Evolutionary conservation across 2,113 vertebrate genomes (phyloP), one percentile per base, ranked within the genome.

Genomic region (Periophthalmodon schlosseri): DNA sequence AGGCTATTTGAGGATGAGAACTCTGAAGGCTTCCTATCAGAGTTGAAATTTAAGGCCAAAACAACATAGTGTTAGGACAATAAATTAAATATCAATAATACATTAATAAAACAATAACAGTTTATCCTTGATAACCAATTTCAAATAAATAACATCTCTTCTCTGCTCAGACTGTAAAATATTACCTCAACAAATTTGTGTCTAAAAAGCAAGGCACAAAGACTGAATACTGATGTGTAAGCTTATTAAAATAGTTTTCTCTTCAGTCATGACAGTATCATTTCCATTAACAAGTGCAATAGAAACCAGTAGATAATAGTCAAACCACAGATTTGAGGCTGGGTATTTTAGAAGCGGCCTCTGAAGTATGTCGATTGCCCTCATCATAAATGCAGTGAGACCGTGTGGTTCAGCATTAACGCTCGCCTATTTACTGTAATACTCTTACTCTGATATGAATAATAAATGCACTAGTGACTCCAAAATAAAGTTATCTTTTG

Each of bases 161-260:
- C 52, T 54, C 52, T 50, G 56, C 64, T 75, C 76, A 64, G 47
- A 61, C 74, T 73, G 75, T 39, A 66, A 60, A 39, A 46, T 68
- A 44, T 39, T 75, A 76, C 60, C 76, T 28, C 64, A 11, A 75
- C 78, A 75, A 78, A 85, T 34, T 60, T 69, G 74, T 21, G 78
- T 64, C n/a, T 54, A 75, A 79, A 75, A 79, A 77, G 72, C 80
- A 90, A 91, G 89, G 90, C 88, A 91, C 89, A 75, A 77, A 24
- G 73, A 79, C 76, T 54, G 11, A 39, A 77, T 61, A 83, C 70
- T 78, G 14, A 73, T 57, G 33, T 76, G 54, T 46, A 80, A 76
- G 49, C 75, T 75, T 79, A 72, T 36, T 13, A 52, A 80, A 88
- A 73, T 68, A 28, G 46, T 61, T 58, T 47, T 69, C 23, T 70